Evolutionary conservation across 2,888 invertebrate species (phyloP), one percentile per base, ranked within the genome.

Genomic region (Branchipolynoe longqiensis): DNA sequence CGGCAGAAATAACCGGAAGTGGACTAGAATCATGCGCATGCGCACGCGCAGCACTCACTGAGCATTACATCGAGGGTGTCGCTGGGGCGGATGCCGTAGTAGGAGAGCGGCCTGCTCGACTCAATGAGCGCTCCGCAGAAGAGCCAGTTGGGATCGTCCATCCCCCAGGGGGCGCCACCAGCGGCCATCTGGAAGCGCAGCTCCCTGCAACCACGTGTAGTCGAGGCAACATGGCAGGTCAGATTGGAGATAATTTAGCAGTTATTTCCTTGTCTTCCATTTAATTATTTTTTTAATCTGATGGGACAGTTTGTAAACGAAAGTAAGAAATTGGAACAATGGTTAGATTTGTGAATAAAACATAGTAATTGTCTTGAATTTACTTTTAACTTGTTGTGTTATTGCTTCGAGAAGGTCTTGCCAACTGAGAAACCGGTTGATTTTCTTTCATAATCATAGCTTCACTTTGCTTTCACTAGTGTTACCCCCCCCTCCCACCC

Each of bases 101-200:
- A 58, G 0, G 22, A 59, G 18, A 87, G 64, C 1, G 74, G 40
- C 25, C 56, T 38, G 54, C 84, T 56, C n/a, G 28, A 48, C 28
- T 85, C 83, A 62, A 87, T 58, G 3, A 87, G 81, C 12, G 83
- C 85, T 6, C 87, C 87, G 14, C 81, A 85, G 58, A 82, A 87
- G 33, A 87, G 48, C 87, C 87, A 87, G 33, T 31, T 28, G 31
- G 85, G 74, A 48, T 84, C 87, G 28, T 85, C 83, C 14, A 78
- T 78, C n/a, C n/a, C n/a, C 83, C 74, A 85, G 14, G 83, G 87
- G 0, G 85, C 85, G 6, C 83, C 85, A 3, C 59, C 38, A 36
- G n/a, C 25, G 31, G 56, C 85, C 36, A 87, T n/a, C 83, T 87
- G 87, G 25, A 59, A 36, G 38, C 85, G 74, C 14, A 48, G 28